Percentiles rank a stretch among this genome's conserved stretches.
phyloP scores from a whole-genome alignment of 2,797 vertebrate genomes.

The Merluccius polli region DNA sequence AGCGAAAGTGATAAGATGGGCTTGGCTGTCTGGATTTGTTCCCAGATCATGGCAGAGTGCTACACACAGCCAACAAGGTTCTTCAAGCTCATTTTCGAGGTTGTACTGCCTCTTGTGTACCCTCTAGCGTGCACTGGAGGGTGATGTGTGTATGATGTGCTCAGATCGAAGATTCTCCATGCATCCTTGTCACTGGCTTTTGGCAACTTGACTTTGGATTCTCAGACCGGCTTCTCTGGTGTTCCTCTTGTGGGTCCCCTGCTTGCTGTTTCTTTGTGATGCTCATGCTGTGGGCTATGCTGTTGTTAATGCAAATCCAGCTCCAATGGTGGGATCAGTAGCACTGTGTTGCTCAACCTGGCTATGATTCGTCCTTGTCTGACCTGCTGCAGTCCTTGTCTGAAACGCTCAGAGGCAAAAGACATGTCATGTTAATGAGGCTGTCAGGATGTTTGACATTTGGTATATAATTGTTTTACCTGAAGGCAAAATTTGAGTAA shows the following conservation, averaged over 20 bases:
- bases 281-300: background rate
- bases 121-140: conserved; percentile 1
- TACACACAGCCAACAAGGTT: no score
- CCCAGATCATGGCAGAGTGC: no score
- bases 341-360: conserved; percentile 20
- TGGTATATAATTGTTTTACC: no score
- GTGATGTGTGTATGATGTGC: background rate
- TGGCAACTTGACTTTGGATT: conserved; percentile 8
- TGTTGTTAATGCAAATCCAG: conserved; percentile 3
- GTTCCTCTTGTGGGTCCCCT: background rate
- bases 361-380: conserved; percentile 1
- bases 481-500: background rate
- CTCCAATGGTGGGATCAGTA: background rate
- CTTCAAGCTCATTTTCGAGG: conserved; percentile 15
- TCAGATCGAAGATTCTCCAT: conserved; percentile 6
- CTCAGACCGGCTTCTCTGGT: background rate
- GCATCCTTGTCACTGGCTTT: conserved; percentile 8
- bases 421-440: background rate
- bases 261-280: no score
- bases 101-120: conserved; percentile 7
- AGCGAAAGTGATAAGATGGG: no score
- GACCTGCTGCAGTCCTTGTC: no score
- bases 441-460: no score
- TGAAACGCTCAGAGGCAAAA: no score
- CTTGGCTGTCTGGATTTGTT: no score